These are phyloP conservation scores for Ciconia stormi DNA, from an alignment of 2,113 vertebrate genomes.

Conservation along the genomic window DNA sequence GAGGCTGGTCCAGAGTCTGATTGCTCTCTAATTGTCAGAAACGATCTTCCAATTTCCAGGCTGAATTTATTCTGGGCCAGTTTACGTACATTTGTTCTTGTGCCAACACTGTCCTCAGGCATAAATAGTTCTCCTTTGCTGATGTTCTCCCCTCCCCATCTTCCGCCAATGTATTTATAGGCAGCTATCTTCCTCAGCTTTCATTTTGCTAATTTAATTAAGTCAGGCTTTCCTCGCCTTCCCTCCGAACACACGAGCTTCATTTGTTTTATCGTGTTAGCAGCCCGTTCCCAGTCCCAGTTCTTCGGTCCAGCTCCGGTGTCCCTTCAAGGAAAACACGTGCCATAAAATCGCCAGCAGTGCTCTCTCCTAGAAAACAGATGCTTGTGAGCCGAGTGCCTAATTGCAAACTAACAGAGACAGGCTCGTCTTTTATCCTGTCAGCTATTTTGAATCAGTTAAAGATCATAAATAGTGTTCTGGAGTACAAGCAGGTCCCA, in stretches of 20 bases:
- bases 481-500: not conserved
- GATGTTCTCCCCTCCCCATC: not conserved
- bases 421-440: not conserved
- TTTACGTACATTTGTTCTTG: not conserved
- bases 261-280: not conserved
- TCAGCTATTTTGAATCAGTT: not conserved
- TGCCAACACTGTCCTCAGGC: constrained; percentile 17
- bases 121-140: constrained; percentile 29
- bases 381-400: not conserved
- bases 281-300: not conserved
- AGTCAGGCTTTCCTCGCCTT: not conserved
- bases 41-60: not conserved
- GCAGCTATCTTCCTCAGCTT: constrained; percentile 24
- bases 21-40: constrained; percentile 42
- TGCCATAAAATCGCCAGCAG: rapidly evolving
- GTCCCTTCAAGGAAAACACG: not conserved
- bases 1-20: not conserved
- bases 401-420: not conserved
- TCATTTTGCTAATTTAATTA: constrained; percentile 46
- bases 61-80: constrained; percentile 30
- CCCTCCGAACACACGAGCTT: not conserved
- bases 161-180: not conserved
- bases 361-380: not conserved
- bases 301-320: not conserved
- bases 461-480: not conserved